Conservation (phyloP, 1,140 invertebrate genomes). For the Sycophila sp. region DNA sequence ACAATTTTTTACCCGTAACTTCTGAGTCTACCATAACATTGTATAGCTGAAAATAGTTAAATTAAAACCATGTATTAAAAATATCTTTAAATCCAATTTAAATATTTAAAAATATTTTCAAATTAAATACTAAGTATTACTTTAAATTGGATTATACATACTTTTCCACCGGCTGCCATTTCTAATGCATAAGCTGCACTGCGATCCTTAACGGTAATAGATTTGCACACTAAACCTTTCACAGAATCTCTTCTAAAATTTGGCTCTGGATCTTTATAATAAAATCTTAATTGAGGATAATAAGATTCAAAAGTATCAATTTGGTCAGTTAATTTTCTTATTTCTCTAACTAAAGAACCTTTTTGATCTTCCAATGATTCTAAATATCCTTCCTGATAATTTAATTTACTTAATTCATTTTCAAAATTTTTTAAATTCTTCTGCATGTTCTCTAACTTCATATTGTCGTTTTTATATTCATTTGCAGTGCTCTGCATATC, state of each 20-base stretch:
- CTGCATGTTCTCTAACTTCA: slow-evolving; percentile 71
- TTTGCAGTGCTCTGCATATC: slow-evolving; percentile 78
- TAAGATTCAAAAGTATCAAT: slow-evolving; percentile 72
- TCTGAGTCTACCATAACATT: slow-evolving; percentile 93
- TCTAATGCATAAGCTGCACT: slow-evolving; percentile 83
- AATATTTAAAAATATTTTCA: too few relatives aligned
- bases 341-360: slow-evolving; percentile 66
- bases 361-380: slow-evolving; percentile 69
- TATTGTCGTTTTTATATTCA: slow-evolving; percentile 78
- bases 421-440: slow-evolving; percentile 71
- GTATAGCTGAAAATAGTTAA: slow-evolving; percentile 75
- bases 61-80: slow-evolving; percentile 34
- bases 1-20: slow-evolving; percentile 82
- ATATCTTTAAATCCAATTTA: neutral
- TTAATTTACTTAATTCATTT: slow-evolving; percentile 70
- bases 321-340: slow-evolving; percentile 67
- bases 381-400: slow-evolving; percentile 76
- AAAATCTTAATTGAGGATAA: slow-evolving; percentile 77
- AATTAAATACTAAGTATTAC: too few relatives aligned
- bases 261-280: slow-evolving; percentile 79
- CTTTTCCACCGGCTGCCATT: slow-evolving; percentile 85
- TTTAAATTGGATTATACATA: slow-evolving; percentile 58
- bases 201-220: slow-evolving; percentile 82
- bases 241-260: slow-evolving; percentile 83
- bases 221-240: slow-evolving; percentile 79